Evolutionary conservation across 2,113 vertebrate species (phyloP).

Genomic region (Seriola dumerili): DNA sequence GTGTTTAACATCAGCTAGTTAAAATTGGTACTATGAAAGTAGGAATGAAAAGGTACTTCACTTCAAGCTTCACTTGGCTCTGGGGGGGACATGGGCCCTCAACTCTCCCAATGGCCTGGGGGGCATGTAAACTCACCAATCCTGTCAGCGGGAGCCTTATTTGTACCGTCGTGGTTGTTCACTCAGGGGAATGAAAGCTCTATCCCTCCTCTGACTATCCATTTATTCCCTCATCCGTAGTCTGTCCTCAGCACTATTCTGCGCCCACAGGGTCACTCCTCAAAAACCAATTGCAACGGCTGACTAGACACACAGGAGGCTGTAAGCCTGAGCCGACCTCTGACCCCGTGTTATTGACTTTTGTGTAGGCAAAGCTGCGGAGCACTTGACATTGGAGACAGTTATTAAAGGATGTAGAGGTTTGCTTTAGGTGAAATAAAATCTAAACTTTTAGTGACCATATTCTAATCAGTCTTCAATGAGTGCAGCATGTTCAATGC

Average conservation of each 20-base stretch:
- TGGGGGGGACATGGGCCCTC: background rate
- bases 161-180: constrained; percentile 8
- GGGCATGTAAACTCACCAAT: background rate
- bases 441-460: background rate
- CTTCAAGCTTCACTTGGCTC: background rate
- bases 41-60: background rate
- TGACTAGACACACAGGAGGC: constrained; percentile 16
- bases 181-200: constrained; percentile 19
- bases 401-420: background rate
- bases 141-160: constrained; percentile 8
- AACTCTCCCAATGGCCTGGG: constrained; percentile 17
- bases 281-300: constrained; percentile 49
- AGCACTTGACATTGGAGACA: background rate
- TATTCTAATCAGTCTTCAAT: background rate
- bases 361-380: background rate
- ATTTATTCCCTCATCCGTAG: constrained; percentile 31
- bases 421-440: background rate
- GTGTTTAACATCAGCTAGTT: background rate
- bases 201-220: constrained; percentile 17
- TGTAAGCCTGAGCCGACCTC: constrained; percentile 42
- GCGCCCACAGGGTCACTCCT: constrained; percentile 1
- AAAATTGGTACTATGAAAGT: background rate
- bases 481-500: background rate
- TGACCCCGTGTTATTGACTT: constrained; percentile 21
- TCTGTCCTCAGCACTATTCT: background rate